A percentile compares a stretch with the other conserved stretches of the same genome.
phyloP scores from a whole-genome alignment of 1,140 invertebrate genomes.

The Anastrepha ludens region DNA sequence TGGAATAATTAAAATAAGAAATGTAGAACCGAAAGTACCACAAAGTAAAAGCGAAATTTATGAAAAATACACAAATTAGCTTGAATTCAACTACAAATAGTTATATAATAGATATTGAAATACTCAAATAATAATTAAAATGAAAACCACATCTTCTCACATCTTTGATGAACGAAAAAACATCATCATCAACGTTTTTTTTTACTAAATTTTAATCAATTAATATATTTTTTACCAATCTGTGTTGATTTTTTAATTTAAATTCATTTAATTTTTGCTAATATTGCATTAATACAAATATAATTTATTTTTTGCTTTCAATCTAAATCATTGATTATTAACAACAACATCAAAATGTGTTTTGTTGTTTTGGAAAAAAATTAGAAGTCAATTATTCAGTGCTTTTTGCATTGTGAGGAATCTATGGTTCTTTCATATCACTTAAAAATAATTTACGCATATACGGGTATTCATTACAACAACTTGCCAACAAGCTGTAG shows the following conservation, averaged over 20 bases:
- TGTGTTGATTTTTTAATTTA: neutral
- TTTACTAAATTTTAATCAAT: conserved; percentile 26
- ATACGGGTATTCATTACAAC: neutral
- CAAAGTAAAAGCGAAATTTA: conserved; percentile 8
- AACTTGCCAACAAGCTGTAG: conserved; percentile 31
- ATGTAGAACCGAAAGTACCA: conserved; percentile 1
- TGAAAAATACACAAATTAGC: conserved; percentile 3
- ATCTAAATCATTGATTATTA: conserved; percentile 33
- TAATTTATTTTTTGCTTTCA: conserved; percentile 6
- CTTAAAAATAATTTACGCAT: conserved; percentile 43
- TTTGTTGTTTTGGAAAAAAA: conserved; percentile 52
- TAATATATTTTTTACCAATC: neutral
- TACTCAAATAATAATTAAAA: neutral
- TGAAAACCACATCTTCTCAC: conserved; percentile 46
- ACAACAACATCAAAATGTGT: conserved; percentile 44
- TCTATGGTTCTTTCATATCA: conserved; percentile 66
- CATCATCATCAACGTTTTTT: neutral
- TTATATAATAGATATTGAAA: neutral
- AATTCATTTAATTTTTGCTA: neutral
- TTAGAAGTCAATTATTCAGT: conserved; percentile 62
- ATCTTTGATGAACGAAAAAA: conserved; percentile 48
- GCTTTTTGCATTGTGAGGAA: conserved; percentile 75
- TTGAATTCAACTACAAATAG: neutral
- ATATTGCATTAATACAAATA: conserved; percentile 22
- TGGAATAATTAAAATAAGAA: neutral